These are phyloP conservation scores for Drosophila cognata DNA, from an alignment of 2,888 invertebrate genomes.

Conservation along the genomic window DNA sequence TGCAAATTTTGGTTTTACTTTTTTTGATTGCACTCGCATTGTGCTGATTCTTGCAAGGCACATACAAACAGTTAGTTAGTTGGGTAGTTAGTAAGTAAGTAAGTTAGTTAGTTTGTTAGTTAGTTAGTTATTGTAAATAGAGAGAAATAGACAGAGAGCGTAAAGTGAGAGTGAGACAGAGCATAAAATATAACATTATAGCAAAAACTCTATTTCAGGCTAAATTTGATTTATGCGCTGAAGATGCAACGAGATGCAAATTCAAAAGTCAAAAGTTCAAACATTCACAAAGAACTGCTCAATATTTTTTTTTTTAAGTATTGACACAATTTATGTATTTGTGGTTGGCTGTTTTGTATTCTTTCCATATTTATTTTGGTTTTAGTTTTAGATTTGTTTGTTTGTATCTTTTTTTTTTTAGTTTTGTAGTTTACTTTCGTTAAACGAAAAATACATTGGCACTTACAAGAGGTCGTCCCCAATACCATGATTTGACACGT, in stretches of 20 bases:
- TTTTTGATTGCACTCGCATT: constrained; percentile 55
- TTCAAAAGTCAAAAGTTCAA: constrained; percentile 61
- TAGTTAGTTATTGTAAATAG: constrained; percentile 8
- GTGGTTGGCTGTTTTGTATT: constrained; percentile 55
- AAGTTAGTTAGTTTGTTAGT: constrained; percentile 21
- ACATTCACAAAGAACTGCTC: constrained; percentile 63
- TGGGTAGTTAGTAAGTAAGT: constrained; percentile 40
- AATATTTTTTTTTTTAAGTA: constrained; percentile 3
- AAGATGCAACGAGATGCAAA: constrained; percentile 77
- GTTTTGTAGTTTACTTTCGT: constrained; percentile 64
- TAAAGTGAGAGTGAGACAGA: constrained; percentile 46
- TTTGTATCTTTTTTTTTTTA: constrained; percentile 44
- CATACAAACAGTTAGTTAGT: constrained; percentile 66
- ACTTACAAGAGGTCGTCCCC: constrained; percentile 98
- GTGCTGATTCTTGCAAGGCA: constrained; percentile 68
- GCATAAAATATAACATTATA: constrained; percentile 49
- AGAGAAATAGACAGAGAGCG: constrained; percentile 48
- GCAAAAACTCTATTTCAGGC: constrained; percentile 76
- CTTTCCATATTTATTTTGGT: constrained; percentile 40
- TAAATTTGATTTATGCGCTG: constrained; percentile 56
- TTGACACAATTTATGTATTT: constrained; percentile 61
- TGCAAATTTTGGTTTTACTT: constrained; percentile 48
- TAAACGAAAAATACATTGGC: constrained; percentile 85
- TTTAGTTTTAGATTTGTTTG: constrained; percentile 20
- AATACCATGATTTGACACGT: constrained; percentile 98